Evolutionary conservation across 2,888 invertebrate species (phyloP), one percentile per base, ranked within the genome.

Genomic region (Sarcophaga variegata): DNA sequence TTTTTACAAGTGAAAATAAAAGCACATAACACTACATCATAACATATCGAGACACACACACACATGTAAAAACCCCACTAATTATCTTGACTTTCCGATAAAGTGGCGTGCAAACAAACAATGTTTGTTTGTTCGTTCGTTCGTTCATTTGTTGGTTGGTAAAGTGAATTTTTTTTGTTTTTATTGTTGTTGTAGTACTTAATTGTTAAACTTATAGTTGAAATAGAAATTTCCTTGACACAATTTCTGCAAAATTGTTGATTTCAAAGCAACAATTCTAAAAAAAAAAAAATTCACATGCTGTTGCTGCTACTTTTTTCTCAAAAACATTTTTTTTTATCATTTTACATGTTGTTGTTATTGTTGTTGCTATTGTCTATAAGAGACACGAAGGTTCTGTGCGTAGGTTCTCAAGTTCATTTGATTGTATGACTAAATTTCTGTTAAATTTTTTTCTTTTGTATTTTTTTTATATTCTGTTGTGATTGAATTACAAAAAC

Each of bases 161-260:
- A 83, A 86, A 81, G 74, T 25, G 64, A 83, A 81, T 83, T 80
- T 60, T 45, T 25, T 45, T 70, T 25, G 20, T 60, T 77, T 78
- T 62, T 37, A 0, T 37, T 37, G 8, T 37, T 37, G 37, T 37
- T 25, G 54, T 3, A 63, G 47, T 66, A 59, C 75, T 69, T 78
- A 63, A 72, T 77, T 70, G 75, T 63, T 77, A 69, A 74, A 72
- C 69, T 45, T 8, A 66, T 12, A 86, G 67, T 37, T 54, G 59
- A 80, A 54, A 54, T 37, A 54, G 12, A 67, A 81, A 85, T 83
- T 91, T 90, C 91, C 91, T 91, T 91, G 91, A 91, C 91, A 91
- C 91, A 91, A 91, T 91, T 91, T 89, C 81, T 84, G 77, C 59
- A 49, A 49, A 70, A 62, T 62, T 54, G 54, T 54, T 54, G 12